Evolutionary conservation across 35 echinoderm and acorn worm genomes (phyloP).

Genomic region (Hemicentrotus pulcherrimus): DNA sequence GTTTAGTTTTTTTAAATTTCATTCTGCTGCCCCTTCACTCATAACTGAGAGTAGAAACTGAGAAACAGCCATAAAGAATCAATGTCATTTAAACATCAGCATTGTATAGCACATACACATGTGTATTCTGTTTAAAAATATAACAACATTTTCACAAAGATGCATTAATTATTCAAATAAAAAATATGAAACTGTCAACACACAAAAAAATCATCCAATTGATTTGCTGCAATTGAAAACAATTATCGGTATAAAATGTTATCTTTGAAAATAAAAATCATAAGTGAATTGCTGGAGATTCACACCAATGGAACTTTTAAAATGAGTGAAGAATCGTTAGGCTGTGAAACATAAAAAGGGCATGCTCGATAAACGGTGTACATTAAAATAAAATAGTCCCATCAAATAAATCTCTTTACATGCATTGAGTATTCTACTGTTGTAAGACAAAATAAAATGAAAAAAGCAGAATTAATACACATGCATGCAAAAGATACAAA

Average conservation of each 20-base stretch:
- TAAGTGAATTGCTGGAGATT: neutral
- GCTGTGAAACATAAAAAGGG: neutral
- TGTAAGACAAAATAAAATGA: neutral
- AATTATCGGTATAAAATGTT: neutral
- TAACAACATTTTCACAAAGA: neutral
- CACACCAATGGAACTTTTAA: neutral
- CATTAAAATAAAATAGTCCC: neutral
- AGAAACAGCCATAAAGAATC: no score
- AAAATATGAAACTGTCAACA: neutral
- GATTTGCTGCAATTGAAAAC: neutral
- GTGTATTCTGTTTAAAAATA: no score
- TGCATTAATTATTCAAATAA: neutral
- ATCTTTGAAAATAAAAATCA: neutral
- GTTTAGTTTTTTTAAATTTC: no score
- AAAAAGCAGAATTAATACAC: neutral
- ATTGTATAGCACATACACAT: no score
- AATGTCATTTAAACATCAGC: no score
- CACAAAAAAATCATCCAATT: neutral
- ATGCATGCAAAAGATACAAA: neutral
- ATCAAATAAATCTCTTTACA: neutral
- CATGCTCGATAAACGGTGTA: neutral
- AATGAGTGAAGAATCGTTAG: neutral
- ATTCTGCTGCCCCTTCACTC: no score
- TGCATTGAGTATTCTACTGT: neutral
- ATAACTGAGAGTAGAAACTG: no score